phyloP scores from a whole-genome alignment of 2,888 invertebrate species.

The Aplocera efformata region DNA sequence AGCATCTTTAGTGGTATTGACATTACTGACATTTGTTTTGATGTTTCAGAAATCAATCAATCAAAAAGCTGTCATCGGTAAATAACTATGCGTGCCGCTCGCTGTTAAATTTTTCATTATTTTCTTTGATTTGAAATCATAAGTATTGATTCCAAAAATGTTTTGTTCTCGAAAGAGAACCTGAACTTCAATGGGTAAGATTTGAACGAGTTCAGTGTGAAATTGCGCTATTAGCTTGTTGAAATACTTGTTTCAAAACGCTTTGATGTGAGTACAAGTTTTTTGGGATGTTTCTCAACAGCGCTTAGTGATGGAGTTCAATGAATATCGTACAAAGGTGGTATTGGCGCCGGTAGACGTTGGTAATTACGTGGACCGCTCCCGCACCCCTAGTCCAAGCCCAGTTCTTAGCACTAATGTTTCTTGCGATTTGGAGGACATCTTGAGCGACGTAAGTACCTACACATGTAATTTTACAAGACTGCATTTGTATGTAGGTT shows the following conservation, averaged over 20 bases:
- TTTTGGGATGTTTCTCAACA: slow-evolving; percentile 59
- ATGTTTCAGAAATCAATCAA: slow-evolving; percentile 21
- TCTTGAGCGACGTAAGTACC: slow-evolving; percentile 77
- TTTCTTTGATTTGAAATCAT: slow-evolving; percentile 26
- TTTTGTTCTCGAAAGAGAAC: slow-evolving; percentile 76
- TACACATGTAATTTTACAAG: slow-evolving; percentile 23
- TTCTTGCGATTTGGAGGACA: slow-evolving; percentile 73
- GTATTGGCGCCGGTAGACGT: slow-evolving; percentile 66
- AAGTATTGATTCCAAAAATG: slow-evolving; percentile 47
- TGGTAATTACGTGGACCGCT: slow-evolving; percentile 58
- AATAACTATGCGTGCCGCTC: slow-evolving; percentile 31
- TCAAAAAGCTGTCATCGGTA: slow-evolving; percentile 36
- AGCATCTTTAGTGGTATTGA: too few species aligned
- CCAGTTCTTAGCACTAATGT: slow-evolving; percentile 66
- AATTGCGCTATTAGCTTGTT: slow-evolving; percentile 15
- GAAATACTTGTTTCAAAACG: slow-evolving; percentile 28
- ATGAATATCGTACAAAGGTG: slow-evolving; percentile 66
- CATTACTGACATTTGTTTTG: slow-evolving; percentile 3
- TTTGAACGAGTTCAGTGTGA: slow-evolving; percentile 13
- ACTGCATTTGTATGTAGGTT: slow-evolving; percentile 11
- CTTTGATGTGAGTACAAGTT: slow-evolving; percentile 43
- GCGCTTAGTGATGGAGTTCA: slow-evolving; percentile 77
- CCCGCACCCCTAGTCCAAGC: slow-evolving; percentile 59
- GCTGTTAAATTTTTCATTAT: slow-evolving; percentile 30
- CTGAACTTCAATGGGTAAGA: slow-evolving; percentile 75